Evolutionary conservation across 2,888 invertebrate genomes (phyloP), one percentile per base, ranked within the genome.

Genomic region (Salpingus planirostris): DNA sequence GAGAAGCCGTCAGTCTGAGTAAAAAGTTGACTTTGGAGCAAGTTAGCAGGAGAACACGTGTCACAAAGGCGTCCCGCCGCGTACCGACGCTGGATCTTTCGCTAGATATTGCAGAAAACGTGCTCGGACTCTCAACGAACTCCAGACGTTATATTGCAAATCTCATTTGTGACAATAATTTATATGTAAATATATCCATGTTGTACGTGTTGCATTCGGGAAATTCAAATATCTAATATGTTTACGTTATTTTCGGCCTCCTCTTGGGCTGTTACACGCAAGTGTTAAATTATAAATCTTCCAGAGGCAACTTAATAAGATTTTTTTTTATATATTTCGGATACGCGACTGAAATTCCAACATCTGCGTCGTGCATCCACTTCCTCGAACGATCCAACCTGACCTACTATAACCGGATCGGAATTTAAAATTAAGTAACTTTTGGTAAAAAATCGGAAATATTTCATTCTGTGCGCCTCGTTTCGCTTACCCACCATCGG

Each of bases 121-220:
- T 59, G 59, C 49, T 41, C 33, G 35, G 55, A 49, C 50, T 57
- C 27, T 44, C 32, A 54, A 56, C 47, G 43, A 53, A 40, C 48
- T 22, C 40, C 49, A 53, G 54, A 58, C 57, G 60, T 56, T 59
- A 59, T 60, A 60, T 59, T 57, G 62, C 60, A 62, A 62, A 62
- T 61, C 60, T 62, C 60, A 62, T 62, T 62, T 61, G 60, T 54
- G 60, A 60, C 60, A 60, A 62, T 62, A 62, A 62, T 62, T 62
- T 62, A 62, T 61, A 62, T 62, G 62, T 61, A 62, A 62, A 62
- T 62, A 61, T 58, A 60, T 60, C 59, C 57, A 44, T 43, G 52
- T 47, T 47, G 51, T 53, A 56, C 55, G 57, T 55, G 57, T 52
- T 55, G 55, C 54, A 57, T 54, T 53, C 46, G 49, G 52, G 54